phyloP scores from a whole-genome alignment of 2,797 vertebrate genomes.

The Avahi laniger region DNA sequence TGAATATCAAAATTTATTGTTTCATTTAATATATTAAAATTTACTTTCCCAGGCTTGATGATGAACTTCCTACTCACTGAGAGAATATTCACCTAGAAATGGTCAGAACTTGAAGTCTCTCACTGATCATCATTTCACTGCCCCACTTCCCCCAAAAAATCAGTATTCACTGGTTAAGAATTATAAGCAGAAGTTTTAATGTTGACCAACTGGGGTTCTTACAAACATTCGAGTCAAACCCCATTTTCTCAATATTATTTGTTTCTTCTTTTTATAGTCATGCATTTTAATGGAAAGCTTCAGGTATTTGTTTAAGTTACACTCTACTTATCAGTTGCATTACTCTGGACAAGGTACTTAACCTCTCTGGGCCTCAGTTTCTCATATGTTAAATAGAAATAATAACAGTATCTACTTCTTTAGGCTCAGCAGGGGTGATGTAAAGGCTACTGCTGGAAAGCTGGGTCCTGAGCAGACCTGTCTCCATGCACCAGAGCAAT shows the following conservation, averaged over 20 bases:
- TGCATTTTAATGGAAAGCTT: not conserved
- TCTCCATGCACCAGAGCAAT: too few relatives aligned
- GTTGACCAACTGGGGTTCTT: not conserved
- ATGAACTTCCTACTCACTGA: not conserved
- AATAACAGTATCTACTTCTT: not conserved
- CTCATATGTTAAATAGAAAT: not conserved
- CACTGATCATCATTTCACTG: not conserved
- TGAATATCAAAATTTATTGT: not conserved
- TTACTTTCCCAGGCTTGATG: not conserved
- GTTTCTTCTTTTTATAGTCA: not conserved
- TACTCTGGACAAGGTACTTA: not conserved
- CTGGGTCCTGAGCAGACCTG: too few relatives aligned
- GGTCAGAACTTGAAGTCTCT: not conserved
- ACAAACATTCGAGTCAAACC: not conserved
- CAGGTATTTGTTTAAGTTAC: not conserved
- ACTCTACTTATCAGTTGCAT: not conserved
- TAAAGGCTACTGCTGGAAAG: too few relatives aligned
- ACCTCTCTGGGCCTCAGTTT: not conserved
- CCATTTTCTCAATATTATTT: not conserved
- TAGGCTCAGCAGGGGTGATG: too few relatives aligned
- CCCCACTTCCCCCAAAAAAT: not conserved
- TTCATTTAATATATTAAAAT: slow-evolving; percentile 3
- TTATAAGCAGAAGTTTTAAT: not conserved
- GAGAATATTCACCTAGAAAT: not conserved
- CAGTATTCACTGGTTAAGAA: not conserved